Evolutionary conservation across 2,888 invertebrate species (phyloP).

Genomic region (Drosophila demipolita): DNA sequence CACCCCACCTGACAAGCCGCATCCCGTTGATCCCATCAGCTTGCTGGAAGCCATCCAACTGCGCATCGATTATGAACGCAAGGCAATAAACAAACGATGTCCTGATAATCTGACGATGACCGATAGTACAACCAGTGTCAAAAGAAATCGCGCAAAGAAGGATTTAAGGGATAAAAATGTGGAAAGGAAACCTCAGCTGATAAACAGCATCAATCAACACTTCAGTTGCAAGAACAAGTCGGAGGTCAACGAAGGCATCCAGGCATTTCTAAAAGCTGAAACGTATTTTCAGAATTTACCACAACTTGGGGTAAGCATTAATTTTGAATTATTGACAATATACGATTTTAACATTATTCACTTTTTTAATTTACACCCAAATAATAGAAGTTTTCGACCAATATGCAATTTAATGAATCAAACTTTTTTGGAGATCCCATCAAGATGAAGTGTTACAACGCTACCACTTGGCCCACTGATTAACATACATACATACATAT

Average conservation of each 20-base stretch:
- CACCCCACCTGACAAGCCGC: constrained; percentile 39
- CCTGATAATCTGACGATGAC: not conserved
- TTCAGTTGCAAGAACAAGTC: constrained; percentile 50
- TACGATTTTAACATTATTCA: too few relatives aligned
- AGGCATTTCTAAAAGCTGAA: constrained; percentile 60
- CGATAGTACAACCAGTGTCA: constrained; percentile 8
- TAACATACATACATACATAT: too few relatives aligned
- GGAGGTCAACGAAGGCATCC: constrained; percentile 65
- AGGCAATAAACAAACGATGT: constrained; percentile 36
- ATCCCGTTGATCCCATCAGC: constrained; percentile 68
- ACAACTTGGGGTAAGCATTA: constrained; percentile 34
- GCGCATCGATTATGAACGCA: constrained; percentile 70
- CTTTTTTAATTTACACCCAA: not conserved
- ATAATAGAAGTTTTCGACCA: constrained; percentile 41
- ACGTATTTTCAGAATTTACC: not conserved
- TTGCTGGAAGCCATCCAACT: constrained; percentile 75
- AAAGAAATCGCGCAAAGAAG: not conserved
- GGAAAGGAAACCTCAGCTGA: too few relatives aligned
- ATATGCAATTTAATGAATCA: constrained; percentile 47
- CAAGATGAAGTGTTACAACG: constrained; percentile 50
- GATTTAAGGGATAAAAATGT: not conserved
- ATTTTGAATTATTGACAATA: not conserved
- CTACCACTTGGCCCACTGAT: constrained; percentile 47
- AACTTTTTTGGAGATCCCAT: constrained; percentile 59
- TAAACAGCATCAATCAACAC: constrained; percentile 43